Conservation (phyloP, 2,113 vertebrate genomes). For the Macquaria australasica region DNA sequence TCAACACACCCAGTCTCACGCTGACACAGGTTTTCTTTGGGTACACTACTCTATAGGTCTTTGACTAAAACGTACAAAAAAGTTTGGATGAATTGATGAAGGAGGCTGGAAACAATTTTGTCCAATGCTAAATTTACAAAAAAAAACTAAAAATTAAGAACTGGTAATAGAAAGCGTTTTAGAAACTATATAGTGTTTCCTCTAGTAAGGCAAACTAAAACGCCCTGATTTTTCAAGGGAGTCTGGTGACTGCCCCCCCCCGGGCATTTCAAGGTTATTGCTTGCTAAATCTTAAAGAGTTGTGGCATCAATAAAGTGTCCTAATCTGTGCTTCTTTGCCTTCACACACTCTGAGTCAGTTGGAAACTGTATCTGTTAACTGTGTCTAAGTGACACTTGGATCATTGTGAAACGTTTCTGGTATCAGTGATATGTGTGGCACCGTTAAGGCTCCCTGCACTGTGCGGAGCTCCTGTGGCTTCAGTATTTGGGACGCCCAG, state of each 20-base stretch:
- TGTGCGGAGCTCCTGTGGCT: slow-evolving; percentile 39
- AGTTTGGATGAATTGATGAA: neutral
- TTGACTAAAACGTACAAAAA: neutral
- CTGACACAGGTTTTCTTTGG: neutral
- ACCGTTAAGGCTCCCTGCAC: slow-evolving; percentile 42
- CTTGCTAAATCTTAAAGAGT: neutral
- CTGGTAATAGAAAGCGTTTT: neutral
- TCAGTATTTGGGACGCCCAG: slow-evolving; percentile 64
- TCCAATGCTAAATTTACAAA: too few species aligned
- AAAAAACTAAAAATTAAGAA: neutral
- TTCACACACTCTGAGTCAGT: neutral
- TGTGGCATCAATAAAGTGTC: neutral
- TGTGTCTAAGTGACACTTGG: neutral
- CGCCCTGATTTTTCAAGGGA: neutral
- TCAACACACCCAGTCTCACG: neutral
- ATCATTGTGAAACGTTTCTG: neutral
- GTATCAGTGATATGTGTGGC: slow-evolving; percentile 27
- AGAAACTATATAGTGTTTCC: neutral
- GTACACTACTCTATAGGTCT: neutral
- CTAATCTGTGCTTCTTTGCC: slow-evolving; percentile 5
- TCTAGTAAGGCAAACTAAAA: neutral
- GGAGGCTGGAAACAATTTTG: neutral
- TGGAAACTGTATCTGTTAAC: slow-evolving; percentile 5
- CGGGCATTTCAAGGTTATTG: neutral
- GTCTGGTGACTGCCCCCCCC: neutral